These are phyloP conservation scores for Zhuqinia jingwanae DNA, from an alignment of 2,888 invertebrate species.

Conservation along the genomic window DNA sequence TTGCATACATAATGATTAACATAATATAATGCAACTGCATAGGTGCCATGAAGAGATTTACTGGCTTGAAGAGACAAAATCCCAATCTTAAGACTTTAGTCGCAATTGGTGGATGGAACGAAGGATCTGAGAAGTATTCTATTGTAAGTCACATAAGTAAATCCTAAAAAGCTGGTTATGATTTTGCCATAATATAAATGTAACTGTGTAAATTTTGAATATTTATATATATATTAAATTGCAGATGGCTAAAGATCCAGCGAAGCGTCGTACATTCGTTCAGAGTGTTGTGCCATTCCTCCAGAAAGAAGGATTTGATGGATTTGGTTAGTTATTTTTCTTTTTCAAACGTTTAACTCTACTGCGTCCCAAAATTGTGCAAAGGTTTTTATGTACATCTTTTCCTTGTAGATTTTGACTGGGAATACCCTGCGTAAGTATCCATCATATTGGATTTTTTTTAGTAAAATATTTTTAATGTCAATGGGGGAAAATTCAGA, in stretches of 20 bases:
- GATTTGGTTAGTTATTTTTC: constrained; percentile 81
- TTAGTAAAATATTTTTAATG: too few relatives aligned
- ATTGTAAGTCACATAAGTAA: too few relatives aligned
- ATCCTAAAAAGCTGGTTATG: too few relatives aligned
- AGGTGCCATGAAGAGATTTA: constrained; percentile 80
- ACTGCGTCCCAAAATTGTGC: too few relatives aligned
- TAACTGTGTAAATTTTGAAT: too few relatives aligned
- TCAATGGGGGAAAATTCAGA: too few relatives aligned
- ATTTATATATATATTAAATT: not conserved
- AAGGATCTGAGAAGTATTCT: constrained; percentile 85
- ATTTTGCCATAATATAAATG: too few relatives aligned
- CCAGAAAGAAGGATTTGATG: constrained; percentile 85
- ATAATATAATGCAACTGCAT: not conserved
- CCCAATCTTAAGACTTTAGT: constrained; percentile 80
- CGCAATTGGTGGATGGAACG: constrained; percentile 82
- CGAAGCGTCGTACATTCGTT: constrained; percentile 83
- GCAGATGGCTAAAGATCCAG: constrained; percentile 81
- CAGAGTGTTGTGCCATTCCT: constrained; percentile 84
- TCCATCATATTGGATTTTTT: too few relatives aligned
- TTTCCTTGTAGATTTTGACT: not conserved
- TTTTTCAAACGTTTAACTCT: too few relatives aligned
- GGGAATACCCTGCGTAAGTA: constrained; percentile 75
- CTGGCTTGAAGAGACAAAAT: constrained; percentile 80
- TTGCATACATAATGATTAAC: not conserved
- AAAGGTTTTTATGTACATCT: too few relatives aligned